phyloP scores from a whole-genome alignment of 2,888 invertebrate species.

The Ypsolopha sequella region DNA sequence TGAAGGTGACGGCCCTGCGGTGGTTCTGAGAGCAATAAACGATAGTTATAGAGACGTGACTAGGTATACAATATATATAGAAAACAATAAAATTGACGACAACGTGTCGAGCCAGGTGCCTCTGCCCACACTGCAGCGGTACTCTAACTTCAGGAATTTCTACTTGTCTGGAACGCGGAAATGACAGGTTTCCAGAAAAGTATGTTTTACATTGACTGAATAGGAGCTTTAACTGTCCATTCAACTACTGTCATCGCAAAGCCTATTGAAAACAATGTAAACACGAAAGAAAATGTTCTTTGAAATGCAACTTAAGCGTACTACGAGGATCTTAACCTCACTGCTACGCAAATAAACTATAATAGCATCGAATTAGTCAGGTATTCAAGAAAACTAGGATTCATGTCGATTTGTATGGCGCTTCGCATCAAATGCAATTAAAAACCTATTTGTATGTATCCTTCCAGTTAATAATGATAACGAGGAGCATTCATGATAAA shows the following conservation, averaged over 20 bases:
- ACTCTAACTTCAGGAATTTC: slow-evolving; percentile 1
- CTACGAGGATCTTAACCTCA: slow-evolving; percentile 1
- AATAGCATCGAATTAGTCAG: background rate
- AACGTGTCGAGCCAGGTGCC: background rate
- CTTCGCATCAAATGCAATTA: slow-evolving; percentile 8
- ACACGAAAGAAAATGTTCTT: slow-evolving; percentile 29
- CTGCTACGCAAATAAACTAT: slow-evolving; percentile 1
- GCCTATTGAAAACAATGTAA: slow-evolving; percentile 46
- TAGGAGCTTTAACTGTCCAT: slow-evolving; percentile 54
- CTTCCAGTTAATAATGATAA: slow-evolving; percentile 1
- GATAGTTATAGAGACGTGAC: background rate
- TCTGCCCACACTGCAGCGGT: background rate
- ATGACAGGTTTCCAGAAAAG: slow-evolving; percentile 40
- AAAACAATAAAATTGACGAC: slow-evolving; percentile 1
- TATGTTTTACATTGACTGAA: slow-evolving; percentile 50
- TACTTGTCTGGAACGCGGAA: slow-evolving; percentile 39
- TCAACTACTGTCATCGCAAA: slow-evolving; percentile 31
- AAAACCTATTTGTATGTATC: slow-evolving; percentile 9
- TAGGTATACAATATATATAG: background rate
- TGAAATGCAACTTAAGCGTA: slow-evolving; percentile 22
- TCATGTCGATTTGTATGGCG: background rate
- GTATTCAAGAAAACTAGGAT: background rate
- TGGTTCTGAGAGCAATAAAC: background rate
- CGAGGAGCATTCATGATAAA: background rate
- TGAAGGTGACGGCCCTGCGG: background rate